phyloP scores from a whole-genome alignment of 2,888 invertebrate genomes.

The Apotomis betuletana region DNA sequence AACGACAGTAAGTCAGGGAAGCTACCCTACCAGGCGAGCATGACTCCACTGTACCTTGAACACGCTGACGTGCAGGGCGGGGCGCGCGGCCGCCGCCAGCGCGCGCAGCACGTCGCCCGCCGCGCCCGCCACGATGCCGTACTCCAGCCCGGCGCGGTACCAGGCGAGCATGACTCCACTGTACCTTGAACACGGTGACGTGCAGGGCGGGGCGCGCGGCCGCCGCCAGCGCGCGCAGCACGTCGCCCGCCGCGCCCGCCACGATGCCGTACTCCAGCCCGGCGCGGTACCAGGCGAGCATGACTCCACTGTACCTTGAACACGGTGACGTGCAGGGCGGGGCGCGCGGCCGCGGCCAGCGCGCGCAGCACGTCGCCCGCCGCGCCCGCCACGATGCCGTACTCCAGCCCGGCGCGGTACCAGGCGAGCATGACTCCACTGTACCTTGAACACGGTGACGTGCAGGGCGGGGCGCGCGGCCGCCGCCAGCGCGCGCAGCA shows the following conservation, averaged over 20 bases:
- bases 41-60: constrained; percentile 57
- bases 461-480: constrained; percentile 85
- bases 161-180: background rate
- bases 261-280: constrained; percentile 92
- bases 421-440: background rate
- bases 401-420: constrained; percentile 87
- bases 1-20: background rate
- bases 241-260: constrained; percentile 68
- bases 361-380: constrained; percentile 86
- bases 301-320: constrained; percentile 58
- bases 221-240: constrained; percentile 87
- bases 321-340: constrained; percentile 55
- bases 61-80: constrained; percentile 55
- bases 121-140: constrained; percentile 84
- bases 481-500: constrained; percentile 87
- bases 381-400: constrained; percentile 84
- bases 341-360: constrained; percentile 88
- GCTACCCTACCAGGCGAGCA: background rate
- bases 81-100: constrained; percentile 88
- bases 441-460: constrained; percentile 58
- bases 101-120: constrained; percentile 86
- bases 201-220: constrained; percentile 85
- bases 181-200: constrained; percentile 58
- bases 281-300: constrained; percentile 60
- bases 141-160: constrained; percentile 87